Evolutionary conservation across 2,113 vertebrate species (phyloP).

Genomic region (Cheilinus undulatus): DNA sequence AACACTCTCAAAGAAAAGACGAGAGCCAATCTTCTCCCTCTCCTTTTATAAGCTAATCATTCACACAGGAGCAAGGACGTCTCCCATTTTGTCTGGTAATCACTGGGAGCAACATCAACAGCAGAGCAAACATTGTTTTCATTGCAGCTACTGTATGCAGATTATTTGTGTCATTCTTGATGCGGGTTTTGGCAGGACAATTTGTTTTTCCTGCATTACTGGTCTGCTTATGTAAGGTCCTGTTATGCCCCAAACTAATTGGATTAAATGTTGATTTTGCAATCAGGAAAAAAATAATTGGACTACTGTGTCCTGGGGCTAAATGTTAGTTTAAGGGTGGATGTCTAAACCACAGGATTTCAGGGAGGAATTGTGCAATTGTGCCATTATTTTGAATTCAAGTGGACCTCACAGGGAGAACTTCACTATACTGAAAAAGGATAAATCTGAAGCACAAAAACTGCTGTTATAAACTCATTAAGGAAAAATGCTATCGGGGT

Average conservation of each 20-base stretch:
- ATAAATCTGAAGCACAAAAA: not conserved
- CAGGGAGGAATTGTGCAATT: constrained; percentile 35
- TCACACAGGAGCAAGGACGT: constrained; percentile 21
- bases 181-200: constrained; percentile 63
- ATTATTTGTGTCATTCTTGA: constrained; percentile 50
- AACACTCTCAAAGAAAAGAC: constrained; percentile 52
- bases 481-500: no score
- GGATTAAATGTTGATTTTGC: constrained; percentile 42
- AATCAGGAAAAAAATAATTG: constrained; percentile 33
- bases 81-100: constrained; percentile 28
- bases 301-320: constrained; percentile 17
- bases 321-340: constrained; percentile 40
- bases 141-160: constrained; percentile 45
- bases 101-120: constrained; percentile 17
- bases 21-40: constrained; percentile 26
- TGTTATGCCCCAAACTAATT: constrained; percentile 51
- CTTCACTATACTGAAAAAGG: not conserved
- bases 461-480: no score
- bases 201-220: constrained; percentile 52
- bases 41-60: constrained; percentile 47
- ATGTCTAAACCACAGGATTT: constrained; percentile 37
- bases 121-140: constrained; percentile 35
- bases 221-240: constrained; percentile 42
- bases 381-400: constrained; percentile 13
- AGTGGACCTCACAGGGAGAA: constrained; percentile 12